These are phyloP conservation scores for Epiblema foenella DNA, from an alignment of 2,888 invertebrate species.

Conservation along the genomic window DNA sequence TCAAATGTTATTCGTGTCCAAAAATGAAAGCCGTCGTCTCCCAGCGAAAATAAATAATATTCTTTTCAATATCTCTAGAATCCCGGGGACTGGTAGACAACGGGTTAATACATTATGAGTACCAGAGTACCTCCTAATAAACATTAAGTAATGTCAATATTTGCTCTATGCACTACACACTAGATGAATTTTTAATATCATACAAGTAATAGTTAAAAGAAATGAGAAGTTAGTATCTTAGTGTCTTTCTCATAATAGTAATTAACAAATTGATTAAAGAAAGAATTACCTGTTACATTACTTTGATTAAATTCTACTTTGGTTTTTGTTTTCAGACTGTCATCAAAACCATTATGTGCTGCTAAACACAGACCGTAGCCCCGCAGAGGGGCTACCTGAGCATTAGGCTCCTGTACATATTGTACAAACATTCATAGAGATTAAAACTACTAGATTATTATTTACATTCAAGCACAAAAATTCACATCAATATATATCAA, in stretches of 20 bases:
- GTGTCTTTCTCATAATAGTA: too few species aligned
- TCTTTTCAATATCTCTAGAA: too few species aligned
- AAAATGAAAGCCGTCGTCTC: constrained; percentile 5
- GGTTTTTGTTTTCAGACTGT: constrained; percentile 70
- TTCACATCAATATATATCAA: neutral
- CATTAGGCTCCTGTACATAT: constrained; percentile 61
- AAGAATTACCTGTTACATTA: too few species aligned
- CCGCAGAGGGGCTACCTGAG: constrained; percentile 66
- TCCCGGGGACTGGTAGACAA: too few species aligned
- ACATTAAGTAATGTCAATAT: too few species aligned
- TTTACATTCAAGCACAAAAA: constrained; percentile 4
- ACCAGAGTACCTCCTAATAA: neutral
- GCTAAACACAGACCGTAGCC: constrained; percentile 63
- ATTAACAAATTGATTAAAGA: too few species aligned
- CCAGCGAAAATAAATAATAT: too few species aligned
- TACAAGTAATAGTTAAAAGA: too few species aligned
- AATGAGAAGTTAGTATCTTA: too few species aligned
- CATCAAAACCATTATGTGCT: constrained; percentile 65
- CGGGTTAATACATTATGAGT: too few species aligned
- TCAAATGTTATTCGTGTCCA: constrained; percentile 6
- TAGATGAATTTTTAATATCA: too few species aligned
- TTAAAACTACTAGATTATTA: neutral
- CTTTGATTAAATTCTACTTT: neutral
- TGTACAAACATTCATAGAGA: neutral
- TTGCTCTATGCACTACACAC: too few species aligned